phyloP scores from a whole-genome alignment of 2,888 invertebrate genomes.

The Epistrophe eligans region DNA sequence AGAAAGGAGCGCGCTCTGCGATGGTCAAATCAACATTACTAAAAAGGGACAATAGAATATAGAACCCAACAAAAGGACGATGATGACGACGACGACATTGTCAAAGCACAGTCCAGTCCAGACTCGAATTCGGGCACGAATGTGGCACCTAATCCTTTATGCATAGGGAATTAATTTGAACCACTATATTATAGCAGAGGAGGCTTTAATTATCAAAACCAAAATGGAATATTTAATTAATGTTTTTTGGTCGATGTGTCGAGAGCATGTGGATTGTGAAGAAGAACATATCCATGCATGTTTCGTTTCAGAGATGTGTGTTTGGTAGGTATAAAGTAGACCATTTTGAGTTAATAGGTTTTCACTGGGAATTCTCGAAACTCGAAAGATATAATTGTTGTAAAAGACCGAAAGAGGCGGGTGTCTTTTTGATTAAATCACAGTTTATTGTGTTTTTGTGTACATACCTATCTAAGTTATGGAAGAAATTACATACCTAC shows the following conservation, averaged over 20 bases:
- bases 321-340: background rate
- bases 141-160: conserved; percentile 72
- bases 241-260: conserved; percentile 28
- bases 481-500: background rate
- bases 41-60: conserved; percentile 35
- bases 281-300: background rate
- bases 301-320: background rate
- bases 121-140: conserved; percentile 26
- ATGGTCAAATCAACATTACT: conserved; percentile 1
- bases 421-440: conserved; percentile 49
- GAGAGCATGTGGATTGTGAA: conserved; percentile 10
- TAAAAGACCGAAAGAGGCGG: conserved; percentile 7
- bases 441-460: conserved; percentile 37
- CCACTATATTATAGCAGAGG: conserved; percentile 66
- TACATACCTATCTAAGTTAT: background rate
- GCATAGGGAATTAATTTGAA: conserved; percentile 73
- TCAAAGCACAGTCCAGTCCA: background rate
- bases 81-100: background rate
- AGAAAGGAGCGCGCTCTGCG: background rate
- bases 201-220: conserved; percentile 74
- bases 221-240: conserved; percentile 76
- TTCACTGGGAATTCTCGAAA: conserved; percentile 44
- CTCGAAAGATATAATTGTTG: conserved; percentile 42
- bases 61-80: background rate
- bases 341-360: conserved; percentile 45